Percentiles rank a stretch among this genome's conserved stretches.
phyloP scores from a whole-genome alignment of 1,140 invertebrate species.

The Contarinia nasturtii region DNA sequence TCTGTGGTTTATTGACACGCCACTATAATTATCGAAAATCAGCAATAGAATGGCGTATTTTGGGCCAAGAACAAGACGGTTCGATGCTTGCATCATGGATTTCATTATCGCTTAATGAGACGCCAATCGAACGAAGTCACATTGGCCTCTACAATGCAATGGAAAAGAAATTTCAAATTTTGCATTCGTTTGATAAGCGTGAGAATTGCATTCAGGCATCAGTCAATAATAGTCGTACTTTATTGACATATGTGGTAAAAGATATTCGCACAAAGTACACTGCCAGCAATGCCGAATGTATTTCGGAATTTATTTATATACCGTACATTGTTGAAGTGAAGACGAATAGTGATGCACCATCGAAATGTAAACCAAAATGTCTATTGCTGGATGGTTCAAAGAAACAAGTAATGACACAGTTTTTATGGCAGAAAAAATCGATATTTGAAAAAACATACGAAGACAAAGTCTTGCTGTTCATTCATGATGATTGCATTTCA shows the following conservation, averaged over 20 bases:
- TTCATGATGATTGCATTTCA: slow-evolving; percentile 47
- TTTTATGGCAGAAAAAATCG: slow-evolving; percentile 49
- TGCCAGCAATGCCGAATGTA: neutral
- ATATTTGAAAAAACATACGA: slow-evolving; percentile 32
- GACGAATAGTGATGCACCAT: slow-evolving; percentile 17
- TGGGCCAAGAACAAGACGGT: slow-evolving; percentile 56
- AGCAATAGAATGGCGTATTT: slow-evolving; percentile 51
- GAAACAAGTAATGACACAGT: slow-evolving; percentile 58
- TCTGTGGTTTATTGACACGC: slow-evolving; percentile 17
- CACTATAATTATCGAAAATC: slow-evolving; percentile 18
- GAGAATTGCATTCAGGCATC: slow-evolving; percentile 58
- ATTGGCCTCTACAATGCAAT: slow-evolving; percentile 31
- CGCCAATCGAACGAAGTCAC: slow-evolving; percentile 20
- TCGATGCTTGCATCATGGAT: slow-evolving; percentile 48
- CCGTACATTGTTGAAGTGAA: slow-evolving; percentile 39
- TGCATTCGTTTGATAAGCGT: slow-evolving; percentile 39
- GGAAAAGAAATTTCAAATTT: slow-evolving; percentile 31
- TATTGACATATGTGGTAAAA: slow-evolving; percentile 47
- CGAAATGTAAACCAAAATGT: slow-evolving; percentile 12
- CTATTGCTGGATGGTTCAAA: slow-evolving; percentile 30
- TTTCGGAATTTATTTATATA: slow-evolving; percentile 23
- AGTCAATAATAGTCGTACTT: slow-evolving; percentile 41
- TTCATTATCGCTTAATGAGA: slow-evolving; percentile 21
- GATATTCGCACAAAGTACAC: slow-evolving; percentile 1
- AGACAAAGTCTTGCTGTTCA: slow-evolving; percentile 54